Conservation (phyloP, 2,888 invertebrate genomes). For the Macrosiphum euphorbiae region DNA sequence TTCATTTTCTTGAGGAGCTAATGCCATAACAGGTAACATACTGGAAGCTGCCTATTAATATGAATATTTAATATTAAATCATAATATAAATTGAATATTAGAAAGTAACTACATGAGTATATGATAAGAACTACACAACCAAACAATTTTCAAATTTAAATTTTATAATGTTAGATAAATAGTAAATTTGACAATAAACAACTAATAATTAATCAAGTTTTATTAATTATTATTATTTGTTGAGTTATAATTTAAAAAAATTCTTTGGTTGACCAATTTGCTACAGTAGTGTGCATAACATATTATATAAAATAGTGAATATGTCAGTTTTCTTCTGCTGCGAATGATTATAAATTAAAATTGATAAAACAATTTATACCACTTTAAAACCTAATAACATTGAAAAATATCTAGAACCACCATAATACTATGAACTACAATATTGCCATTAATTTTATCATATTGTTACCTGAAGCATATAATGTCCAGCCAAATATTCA, state of each 20-base stretch:
- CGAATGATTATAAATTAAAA: neutral
- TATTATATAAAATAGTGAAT: too few relatives aligned
- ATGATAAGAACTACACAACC: neutral
- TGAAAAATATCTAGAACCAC: neutral
- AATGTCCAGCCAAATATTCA: conserved; percentile 98
- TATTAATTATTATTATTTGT: too few relatives aligned
- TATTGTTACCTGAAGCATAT: conserved; percentile 81
- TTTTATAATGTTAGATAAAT: neutral
- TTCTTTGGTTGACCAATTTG: neutral
- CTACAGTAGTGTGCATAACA: too few relatives aligned
- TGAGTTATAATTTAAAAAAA: neutral
- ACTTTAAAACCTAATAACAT: neutral
- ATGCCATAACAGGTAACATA: conserved; percentile 96
- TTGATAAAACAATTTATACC: neutral
- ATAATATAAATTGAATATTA: conserved; percentile 67
- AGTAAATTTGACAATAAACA: neutral
- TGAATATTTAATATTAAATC: conserved; percentile 27
- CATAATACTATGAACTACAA: too few relatives aligned
- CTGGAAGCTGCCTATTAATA: conserved; percentile 86
- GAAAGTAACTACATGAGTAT: neutral
- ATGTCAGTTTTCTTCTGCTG: neutral
- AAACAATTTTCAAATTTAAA: neutral
- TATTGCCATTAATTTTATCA: neutral
- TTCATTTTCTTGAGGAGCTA: conserved; percentile 97
- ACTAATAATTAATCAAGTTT: neutral